Conservation (phyloP, 53 echinoderm and acorn worm genomes). For the Henricia sp. region DNA sequence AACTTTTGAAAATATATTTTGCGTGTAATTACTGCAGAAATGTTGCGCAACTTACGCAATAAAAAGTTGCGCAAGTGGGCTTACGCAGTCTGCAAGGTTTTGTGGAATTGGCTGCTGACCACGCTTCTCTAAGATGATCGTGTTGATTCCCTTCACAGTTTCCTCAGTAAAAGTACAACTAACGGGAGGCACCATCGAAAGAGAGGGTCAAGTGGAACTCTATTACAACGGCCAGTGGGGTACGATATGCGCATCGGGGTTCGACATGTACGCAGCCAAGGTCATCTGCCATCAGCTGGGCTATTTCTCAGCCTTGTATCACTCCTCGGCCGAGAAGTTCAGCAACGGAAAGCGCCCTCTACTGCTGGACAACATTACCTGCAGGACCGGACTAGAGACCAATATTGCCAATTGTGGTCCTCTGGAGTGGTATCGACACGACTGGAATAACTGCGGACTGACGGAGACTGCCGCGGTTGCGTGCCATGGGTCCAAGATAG, state of each 20-base stretch:
- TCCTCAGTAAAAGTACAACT: conserved; percentile 25
- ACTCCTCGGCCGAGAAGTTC: neutral
- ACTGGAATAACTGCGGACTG: conserved; percentile 37
- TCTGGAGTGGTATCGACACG: conserved; percentile 52
- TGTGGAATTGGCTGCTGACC: too few relatives aligned
- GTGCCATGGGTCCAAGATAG: conserved; percentile 43
- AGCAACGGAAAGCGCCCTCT: conserved; percentile 13
- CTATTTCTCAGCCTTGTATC: conserved; percentile 13
- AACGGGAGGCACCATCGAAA: conserved; percentile 22
- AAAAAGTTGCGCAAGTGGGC: too few relatives aligned
- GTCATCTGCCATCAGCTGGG: conserved; percentile 50
- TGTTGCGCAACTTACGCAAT: too few relatives aligned
- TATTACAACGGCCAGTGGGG: conserved; percentile 35
- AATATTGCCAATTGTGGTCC: conserved; percentile 28
- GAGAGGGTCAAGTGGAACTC: conserved; percentile 34
- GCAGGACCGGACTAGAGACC: conserved; percentile 12
- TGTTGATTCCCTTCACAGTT: neutral
- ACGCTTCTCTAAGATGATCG: neutral
- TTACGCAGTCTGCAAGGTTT: too few relatives aligned
- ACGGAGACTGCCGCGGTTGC: conserved; percentile 23
- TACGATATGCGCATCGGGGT: conserved; percentile 24
- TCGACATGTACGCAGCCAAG: conserved; percentile 45
- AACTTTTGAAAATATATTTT: too few relatives aligned
- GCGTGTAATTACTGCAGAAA: too few relatives aligned
- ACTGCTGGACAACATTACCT: conserved; percentile 12